Evolutionary conservation across 2,797 vertebrate genomes (phyloP).

Genomic region (Capromys pilorides): DNA sequence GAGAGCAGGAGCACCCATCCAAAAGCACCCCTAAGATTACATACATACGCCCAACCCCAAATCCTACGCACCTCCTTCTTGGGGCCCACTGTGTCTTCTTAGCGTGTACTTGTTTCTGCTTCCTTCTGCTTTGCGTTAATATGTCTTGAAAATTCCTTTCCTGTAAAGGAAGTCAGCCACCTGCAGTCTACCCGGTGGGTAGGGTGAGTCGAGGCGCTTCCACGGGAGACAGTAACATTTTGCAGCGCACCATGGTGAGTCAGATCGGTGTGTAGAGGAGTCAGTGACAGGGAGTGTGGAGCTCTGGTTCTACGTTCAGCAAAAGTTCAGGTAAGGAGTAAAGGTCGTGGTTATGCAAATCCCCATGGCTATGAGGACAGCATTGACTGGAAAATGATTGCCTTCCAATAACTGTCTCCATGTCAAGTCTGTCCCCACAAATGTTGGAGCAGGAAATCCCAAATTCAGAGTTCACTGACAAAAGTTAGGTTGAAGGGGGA

Average conservation of each 20-base stretch:
- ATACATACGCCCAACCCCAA: neutral
- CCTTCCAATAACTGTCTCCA: neutral
- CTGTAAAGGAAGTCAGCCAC: neutral
- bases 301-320: too few relatives aligned
- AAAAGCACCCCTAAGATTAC: neutral
- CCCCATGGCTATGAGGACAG: neutral
- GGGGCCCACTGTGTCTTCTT: neutral
- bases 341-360: neutral
- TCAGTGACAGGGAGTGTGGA: neutral
- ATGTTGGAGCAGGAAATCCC: neutral
- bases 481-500: neutral
- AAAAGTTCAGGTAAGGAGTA: neutral
- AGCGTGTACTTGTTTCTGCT: neutral
- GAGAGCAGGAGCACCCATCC: neutral
- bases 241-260: neutral
- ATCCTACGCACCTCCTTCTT: neutral
- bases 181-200: neutral
- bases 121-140: neutral
- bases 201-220: neutral
- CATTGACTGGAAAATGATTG: neutral
- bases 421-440: neutral
- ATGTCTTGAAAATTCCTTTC: neutral
- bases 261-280: neutral
- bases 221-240: neutral
- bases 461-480: slow-evolving; percentile 13